A percentile compares a stretch with the other conserved stretches of the same genome.
phyloP scores from a whole-genome alignment of 1,140 invertebrate genomes.

The Brevipalpus yothersi region DNA sequence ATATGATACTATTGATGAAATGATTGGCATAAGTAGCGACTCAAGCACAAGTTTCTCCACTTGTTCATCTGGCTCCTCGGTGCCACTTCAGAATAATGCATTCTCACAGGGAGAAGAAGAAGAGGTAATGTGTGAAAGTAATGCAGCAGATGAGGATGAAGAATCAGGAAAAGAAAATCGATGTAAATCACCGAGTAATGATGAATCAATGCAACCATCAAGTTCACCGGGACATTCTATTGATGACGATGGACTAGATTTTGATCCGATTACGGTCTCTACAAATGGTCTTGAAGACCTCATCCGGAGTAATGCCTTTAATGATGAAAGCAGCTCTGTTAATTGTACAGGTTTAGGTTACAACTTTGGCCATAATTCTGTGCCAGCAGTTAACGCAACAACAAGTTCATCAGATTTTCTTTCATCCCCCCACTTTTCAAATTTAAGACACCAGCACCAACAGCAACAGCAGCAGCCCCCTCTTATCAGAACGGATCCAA shows the following conservation, averaged over 20 bases:
- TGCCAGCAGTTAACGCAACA: not conserved
- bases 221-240: not conserved
- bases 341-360: not conserved
- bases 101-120: not conserved
- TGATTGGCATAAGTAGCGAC: not conserved
- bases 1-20: not conserved
- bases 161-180: not conserved
- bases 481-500: not conserved
- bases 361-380: not conserved
- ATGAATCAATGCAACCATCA: not conserved
- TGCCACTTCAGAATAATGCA: not conserved
- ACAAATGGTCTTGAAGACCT: constrained; percentile 6
- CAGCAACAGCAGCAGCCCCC: no score
- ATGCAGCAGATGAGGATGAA: not conserved
- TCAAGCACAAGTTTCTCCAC: not conserved
- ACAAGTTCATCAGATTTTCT: no score
- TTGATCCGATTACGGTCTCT: constrained; percentile 10
- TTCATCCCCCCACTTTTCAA: no score
- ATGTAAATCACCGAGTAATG: not conserved
- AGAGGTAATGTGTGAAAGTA: not conserved
- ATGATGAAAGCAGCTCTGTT: not conserved
- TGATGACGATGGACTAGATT: constrained; percentile 10
- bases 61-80: not conserved
- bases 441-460: no score
- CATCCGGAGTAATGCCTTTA: not conserved